Base-by-base conservation (phyloP, 2,888 invertebrate genomes). In the Clepsis dumicolana region DNA sequence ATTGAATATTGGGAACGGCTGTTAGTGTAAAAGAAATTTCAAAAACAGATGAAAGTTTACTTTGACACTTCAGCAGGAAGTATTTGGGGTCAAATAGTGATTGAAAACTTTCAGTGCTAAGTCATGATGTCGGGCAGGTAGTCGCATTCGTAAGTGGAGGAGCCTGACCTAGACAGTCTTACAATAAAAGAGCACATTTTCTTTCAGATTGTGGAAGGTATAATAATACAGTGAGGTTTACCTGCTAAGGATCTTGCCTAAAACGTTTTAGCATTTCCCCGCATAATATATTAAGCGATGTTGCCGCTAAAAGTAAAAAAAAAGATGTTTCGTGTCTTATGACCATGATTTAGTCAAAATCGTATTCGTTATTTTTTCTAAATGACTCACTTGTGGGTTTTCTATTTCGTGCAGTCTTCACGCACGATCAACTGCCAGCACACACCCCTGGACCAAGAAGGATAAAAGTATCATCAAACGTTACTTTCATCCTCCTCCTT, bases 371-470 rank as follows among this genome's bases (percentile, higher is more conserved):
- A n/a, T n/a, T n/a, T n/a, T 29, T 29, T 7, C 4, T 29, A 29
- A 29, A 29, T 25, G 52, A 14, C 25, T 24, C n/a, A 52, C 1
- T 38, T n/a, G 24, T n/a, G 77, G 78, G 82, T 35, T 14, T 35
- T 10, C 35, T 35, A 10, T 10, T 79, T 85, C n/a, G n/a, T n/a
- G n/a, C n/a, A n/a, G n/a, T n/a, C n/a, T n/a, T n/a, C n/a, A n/a
- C n/a, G n/a, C n/a, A n/a, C n/a, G n/a, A n/a, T n/a, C n/a, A n/a
- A n/a, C n/a, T n/a, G n/a, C n/a, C n/a, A n/a, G n/a, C n/a, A n/a
- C n/a, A n/a, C n/a, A n/a, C n/a, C n/a, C n/a, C n/a, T n/a, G n/a
- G n/a, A n/a, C n/a, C n/a, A n/a, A n/a, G n/a, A n/a, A n/a, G n/a
- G n/a, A n/a, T n/a, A n/a, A n/a, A n/a, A n/a, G n/a, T n/a, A n/a